Percentiles rank a stretch among this genome's conserved stretches.
Conservation (phyloP, 1,140 invertebrate genomes). For the Zaprionus taronus region DNA sequence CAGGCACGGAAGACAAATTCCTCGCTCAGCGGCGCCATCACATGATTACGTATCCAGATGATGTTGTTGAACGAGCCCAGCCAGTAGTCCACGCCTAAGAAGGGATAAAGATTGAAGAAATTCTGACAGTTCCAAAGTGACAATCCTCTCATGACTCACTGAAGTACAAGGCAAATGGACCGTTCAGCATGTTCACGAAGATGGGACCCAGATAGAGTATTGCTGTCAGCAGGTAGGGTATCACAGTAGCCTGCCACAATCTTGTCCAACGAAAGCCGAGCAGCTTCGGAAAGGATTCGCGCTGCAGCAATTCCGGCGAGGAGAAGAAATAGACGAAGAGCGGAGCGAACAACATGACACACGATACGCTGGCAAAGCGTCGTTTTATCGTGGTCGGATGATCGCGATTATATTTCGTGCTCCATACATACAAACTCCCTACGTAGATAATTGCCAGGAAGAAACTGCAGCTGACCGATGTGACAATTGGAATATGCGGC, state of each 20-base stretch:
- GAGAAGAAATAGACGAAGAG: slow-evolving; percentile 90
- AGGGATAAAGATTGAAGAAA: slow-evolving; percentile 28
- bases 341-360: slow-evolving; percentile 92
- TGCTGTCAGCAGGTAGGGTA: slow-evolving; percentile 93
- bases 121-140: not conserved
- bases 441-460: slow-evolving; percentile 91
- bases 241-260: slow-evolving; percentile 89
- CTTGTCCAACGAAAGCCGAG: slow-evolving; percentile 91
- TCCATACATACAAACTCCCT: slow-evolving; percentile 93
- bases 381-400: slow-evolving; percentile 95
- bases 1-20: slow-evolving; percentile 97
- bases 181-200: slow-evolving; percentile 89
- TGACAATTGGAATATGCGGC: slow-evolving; percentile 63
- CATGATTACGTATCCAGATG: slow-evolving; percentile 94
- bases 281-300: slow-evolving; percentile 88
- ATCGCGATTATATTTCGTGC: slow-evolving; percentile 90
- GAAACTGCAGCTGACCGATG: slow-evolving; percentile 88
- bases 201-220: slow-evolving; percentile 94
- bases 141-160: slow-evolving; percentile 85
- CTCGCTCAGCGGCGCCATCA: slow-evolving; percentile 96
- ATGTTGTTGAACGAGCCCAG: slow-evolving; percentile 89
- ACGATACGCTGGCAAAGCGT: slow-evolving; percentile 93
- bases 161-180: slow-evolving; percentile 88
- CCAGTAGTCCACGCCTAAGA: slow-evolving; percentile 91
- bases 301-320: slow-evolving; percentile 86